These are phyloP conservation scores for Siniperca undulata DNA, from an alignment of 2,797 vertebrate genomes.

Conservation along the genomic window DNA sequence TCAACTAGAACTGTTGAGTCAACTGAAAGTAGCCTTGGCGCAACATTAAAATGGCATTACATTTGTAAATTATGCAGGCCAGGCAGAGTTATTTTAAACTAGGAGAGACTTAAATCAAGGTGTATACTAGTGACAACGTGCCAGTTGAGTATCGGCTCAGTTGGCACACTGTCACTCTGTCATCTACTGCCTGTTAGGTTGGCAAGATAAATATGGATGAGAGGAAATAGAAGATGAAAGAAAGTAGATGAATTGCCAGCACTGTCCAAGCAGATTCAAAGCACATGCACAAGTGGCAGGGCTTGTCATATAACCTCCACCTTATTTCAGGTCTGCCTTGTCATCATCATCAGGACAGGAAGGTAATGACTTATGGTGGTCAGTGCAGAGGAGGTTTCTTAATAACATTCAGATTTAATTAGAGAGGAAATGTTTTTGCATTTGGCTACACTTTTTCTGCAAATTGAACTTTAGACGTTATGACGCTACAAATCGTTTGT, in stretches of 20 bases:
- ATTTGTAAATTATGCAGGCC: constrained; percentile 27
- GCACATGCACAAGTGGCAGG: background rate
- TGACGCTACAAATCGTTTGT: background rate
- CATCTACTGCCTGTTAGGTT: constrained; percentile 16
- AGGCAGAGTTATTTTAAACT: constrained; percentile 25
- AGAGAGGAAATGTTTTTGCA: background rate
- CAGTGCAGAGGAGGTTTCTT: background rate
- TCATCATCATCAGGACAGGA: background rate
- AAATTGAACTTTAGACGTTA: background rate
- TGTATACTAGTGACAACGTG: background rate
- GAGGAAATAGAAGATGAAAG: constrained; percentile 37
- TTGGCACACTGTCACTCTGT: constrained; percentile 7
- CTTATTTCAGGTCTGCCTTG: background rate
- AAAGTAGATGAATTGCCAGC: constrained; percentile 23
- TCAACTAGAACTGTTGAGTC: background rate
- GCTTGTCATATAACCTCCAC: background rate
- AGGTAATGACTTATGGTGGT: background rate
- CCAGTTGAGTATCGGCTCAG: constrained; percentile 14
- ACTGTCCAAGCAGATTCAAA: constrained; percentile 9
- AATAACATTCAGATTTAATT: background rate
- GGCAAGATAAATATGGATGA: constrained; percentile 49
- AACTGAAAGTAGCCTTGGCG: background rate
- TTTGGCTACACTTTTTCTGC: background rate
- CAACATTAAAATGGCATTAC: constrained; percentile 13
- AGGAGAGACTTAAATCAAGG: constrained; percentile 10